Base-by-base conservation (phyloP, 2,888 invertebrate genomes). In the Cryptosula pallasiana region DNA sequence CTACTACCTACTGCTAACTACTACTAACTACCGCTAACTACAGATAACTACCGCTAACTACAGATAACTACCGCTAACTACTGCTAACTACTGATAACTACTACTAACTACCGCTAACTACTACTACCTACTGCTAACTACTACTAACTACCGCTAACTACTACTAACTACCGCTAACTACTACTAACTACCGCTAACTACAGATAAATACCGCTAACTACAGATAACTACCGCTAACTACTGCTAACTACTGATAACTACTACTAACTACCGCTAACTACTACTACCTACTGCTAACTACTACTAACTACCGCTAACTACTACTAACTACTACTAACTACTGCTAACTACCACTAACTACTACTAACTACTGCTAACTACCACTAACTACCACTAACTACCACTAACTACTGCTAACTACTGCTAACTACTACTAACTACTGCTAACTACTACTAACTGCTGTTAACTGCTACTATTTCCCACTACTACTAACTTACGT, bases 361-460 rank as follows among this genome's bases (percentile, higher is more conserved):
- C 25, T 57, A 23, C 25, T 57, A 57, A 57, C 57, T 57, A 57
- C 25, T 57, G 57, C n/a, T 5, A 57, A 57, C 57, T 57, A 25
- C n/a, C 5, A 25, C 20, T 57, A 57, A 57, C 57, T 57, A 57
- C n/a, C 5, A 25, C 25, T 57, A 57, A 23, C 25, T 57, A 25
- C n/a, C 5, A 23, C n/a, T 57, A 16, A 16, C 25, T 57, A 25
- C n/a, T 16, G 25, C 25, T 57, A 57, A 57, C 57, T 57, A 57
- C 25, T 57, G 57, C n/a, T 16, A 16, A 16, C 57, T 23, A 57
- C n/a, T 57, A 23, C 5, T 16, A 57, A 16, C 57, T 23, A 23
- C 20, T 13, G 45, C 45, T 5, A 45, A 20, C 45, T 45, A 45
- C 45, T 45, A 45, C 45, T 20, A 45, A 45, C 5, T 20, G 5